These are phyloP conservation scores for Philypnodon macrostomus DNA, from an alignment of 2,797 vertebrate genomes.

Conservation along the genomic window DNA sequence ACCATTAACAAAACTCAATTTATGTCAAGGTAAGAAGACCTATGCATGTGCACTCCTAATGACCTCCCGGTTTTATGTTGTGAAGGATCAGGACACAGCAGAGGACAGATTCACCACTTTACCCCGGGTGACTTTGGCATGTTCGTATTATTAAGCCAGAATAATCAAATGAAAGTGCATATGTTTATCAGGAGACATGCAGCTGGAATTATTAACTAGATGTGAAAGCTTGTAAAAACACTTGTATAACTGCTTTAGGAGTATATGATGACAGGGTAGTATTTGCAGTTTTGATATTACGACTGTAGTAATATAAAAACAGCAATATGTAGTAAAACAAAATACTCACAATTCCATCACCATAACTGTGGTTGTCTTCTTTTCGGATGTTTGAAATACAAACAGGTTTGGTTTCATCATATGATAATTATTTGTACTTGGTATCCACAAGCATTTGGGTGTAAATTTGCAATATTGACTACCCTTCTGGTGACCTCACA, in stretches of 20 bases:
- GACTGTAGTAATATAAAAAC: too few species aligned
- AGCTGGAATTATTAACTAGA: constrained; percentile 5
- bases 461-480: too few species aligned
- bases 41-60: constrained; percentile 29
- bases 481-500: too few species aligned
- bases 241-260: not conserved
- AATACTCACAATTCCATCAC: too few species aligned
- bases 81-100: constrained; percentile 4
- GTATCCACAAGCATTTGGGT: too few species aligned
- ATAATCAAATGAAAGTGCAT: constrained; percentile 7
- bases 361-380: too few species aligned
- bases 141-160: constrained; percentile 3
- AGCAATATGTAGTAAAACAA: too few species aligned
- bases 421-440: too few species aligned
- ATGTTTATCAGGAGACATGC: constrained; percentile 12
- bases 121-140: not conserved
- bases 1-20: constrained; percentile 40
- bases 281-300: too few species aligned
- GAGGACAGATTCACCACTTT: constrained; percentile 4
- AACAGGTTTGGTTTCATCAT: too few species aligned
- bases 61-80: constrained; percentile 22
- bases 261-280: not conserved
- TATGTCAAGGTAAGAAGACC: constrained; percentile 34
- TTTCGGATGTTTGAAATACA: too few species aligned
- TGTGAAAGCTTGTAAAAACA: not conserved